phyloP scores from a whole-genome alignment of 2,797 vertebrate species.

The Moxostoma hubbsi region DNA sequence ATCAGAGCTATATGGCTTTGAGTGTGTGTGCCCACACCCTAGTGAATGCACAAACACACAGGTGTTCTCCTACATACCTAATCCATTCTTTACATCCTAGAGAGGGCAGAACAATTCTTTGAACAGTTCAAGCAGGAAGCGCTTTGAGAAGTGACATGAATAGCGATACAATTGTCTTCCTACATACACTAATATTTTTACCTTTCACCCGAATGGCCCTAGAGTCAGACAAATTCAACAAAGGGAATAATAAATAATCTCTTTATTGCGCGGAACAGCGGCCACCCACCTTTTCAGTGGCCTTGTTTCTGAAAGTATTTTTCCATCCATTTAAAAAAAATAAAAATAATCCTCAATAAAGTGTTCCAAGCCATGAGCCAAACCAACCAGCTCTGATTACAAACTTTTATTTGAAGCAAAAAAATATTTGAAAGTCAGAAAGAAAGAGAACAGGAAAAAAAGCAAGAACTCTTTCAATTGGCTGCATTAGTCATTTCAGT shows the following conservation, averaged over 20 bases:
- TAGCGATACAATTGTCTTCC: conserved; percentile 66
- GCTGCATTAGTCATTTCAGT: conserved; percentile 54
- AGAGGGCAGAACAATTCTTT: conserved; percentile 45
- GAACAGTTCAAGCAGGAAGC: conserved; percentile 62
- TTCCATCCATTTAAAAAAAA: no score
- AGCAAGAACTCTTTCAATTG: conserved; percentile 37
- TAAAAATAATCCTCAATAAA: no score
- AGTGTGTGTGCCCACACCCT: conserved; percentile 16
- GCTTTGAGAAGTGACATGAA: conserved; percentile 22
- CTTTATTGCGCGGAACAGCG: background rate
- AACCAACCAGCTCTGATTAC: no score
- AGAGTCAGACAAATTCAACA: conserved; percentile 69
- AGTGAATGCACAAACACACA: conserved; percentile 44
- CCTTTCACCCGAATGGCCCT: conserved; percentile 65
- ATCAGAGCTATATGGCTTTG: no score
- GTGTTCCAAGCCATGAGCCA: no score
- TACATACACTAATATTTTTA: conserved; percentile 76
- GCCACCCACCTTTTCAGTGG: no score
- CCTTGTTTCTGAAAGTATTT: no score
- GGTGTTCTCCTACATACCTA: conserved; percentile 54
- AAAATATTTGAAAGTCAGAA: no score
- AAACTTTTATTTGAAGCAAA: no score
- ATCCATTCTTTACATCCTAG: conserved; percentile 54
- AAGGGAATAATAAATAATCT: conserved; percentile 73
- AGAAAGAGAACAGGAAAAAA: background rate